phyloP scores from a whole-genome alignment of 2,113 vertebrate species.

The Pristiophorus japonicus region DNA sequence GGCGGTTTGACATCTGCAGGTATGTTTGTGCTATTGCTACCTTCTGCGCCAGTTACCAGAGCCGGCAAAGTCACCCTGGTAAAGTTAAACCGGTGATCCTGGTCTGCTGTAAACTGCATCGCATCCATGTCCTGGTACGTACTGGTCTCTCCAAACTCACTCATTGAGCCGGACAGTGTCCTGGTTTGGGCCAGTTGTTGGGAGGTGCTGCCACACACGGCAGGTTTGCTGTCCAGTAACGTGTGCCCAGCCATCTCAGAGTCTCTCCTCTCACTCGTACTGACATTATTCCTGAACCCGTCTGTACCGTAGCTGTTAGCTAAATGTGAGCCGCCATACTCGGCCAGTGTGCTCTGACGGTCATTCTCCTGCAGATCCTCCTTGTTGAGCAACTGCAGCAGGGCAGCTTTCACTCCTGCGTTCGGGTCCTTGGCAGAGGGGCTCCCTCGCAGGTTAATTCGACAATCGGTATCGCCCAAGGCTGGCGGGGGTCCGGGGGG shows the following conservation, averaged over 20 bases:
- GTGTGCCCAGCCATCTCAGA: conserved; percentile 47
- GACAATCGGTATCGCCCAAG: conserved; percentile 54
- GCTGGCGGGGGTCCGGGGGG: conserved; percentile 65
- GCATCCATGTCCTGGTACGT: conserved; percentile 67
- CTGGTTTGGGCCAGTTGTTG: conserved; percentile 44
- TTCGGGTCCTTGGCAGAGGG: conserved; percentile 61
- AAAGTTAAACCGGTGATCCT: conserved; percentile 90
- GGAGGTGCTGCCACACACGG: neutral
- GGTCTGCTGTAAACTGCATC: conserved; percentile 84
- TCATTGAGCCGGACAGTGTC: conserved; percentile 68
- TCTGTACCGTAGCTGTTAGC: conserved; percentile 62
- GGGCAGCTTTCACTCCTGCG: conserved; percentile 76
- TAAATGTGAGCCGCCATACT: conserved; percentile 52
- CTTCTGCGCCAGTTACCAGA: conserved; percentile 61
- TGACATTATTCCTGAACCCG: conserved; percentile 57
- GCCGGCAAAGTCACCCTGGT: conserved; percentile 58
- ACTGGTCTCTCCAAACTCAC: conserved; percentile 65
- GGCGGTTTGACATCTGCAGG: conserved; percentile 45
- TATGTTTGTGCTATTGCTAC: conserved; percentile 54
- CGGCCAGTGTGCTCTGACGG: conserved; percentile 46
- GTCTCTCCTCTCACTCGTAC: conserved; percentile 56
- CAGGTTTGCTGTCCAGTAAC: conserved; percentile 50
- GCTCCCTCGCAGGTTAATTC: conserved; percentile 52
- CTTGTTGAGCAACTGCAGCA: conserved; percentile 88
- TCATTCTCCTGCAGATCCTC: conserved; percentile 62